Conservation (phyloP, 37 sponge, comb jelly and placozoan species). For the Aplysina aerophoba region DNA sequence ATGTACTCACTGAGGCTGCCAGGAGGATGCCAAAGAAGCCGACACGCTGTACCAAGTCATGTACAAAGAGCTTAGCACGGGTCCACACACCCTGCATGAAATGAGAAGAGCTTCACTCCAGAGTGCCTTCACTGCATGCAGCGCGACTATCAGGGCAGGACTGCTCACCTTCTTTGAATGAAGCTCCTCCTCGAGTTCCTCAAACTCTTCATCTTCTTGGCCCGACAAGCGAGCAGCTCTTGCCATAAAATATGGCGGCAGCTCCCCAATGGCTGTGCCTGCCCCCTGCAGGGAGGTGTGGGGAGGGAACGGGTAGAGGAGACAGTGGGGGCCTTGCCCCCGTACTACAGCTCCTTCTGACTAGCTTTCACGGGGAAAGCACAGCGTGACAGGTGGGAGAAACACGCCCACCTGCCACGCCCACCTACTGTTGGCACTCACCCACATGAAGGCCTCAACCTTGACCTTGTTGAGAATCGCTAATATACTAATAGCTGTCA, state of each 20-base stretch:
- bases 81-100: constrained; percentile 60
- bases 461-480: constrained; percentile 73
- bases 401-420: background rate
- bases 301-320: background rate
- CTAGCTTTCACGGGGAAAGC: background rate
- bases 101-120: background rate
- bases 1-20: constrained; percentile 86
- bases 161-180: constrained; percentile 38
- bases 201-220: constrained; percentile 81
- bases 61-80: constrained; percentile 84
- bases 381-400: too few relatives aligned
- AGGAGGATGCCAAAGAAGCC: constrained; percentile 98
- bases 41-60: constrained; percentile 84
- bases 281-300: constrained; percentile 63
- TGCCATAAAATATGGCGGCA: constrained; percentile 99
- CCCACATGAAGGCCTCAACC: constrained; percentile 94
- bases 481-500: background rate
- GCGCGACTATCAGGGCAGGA: background rate
- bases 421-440: constrained; percentile 42
- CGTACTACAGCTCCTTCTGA: background rate
- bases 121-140: background rate
- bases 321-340: background rate
- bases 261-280: constrained; percentile 97
- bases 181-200: constrained; percentile 77
- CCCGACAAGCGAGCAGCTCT: constrained; percentile 95